Base-by-base conservation (phyloP, 2,888 invertebrate species). In the Caenorhabditis zanzibari region DNA sequence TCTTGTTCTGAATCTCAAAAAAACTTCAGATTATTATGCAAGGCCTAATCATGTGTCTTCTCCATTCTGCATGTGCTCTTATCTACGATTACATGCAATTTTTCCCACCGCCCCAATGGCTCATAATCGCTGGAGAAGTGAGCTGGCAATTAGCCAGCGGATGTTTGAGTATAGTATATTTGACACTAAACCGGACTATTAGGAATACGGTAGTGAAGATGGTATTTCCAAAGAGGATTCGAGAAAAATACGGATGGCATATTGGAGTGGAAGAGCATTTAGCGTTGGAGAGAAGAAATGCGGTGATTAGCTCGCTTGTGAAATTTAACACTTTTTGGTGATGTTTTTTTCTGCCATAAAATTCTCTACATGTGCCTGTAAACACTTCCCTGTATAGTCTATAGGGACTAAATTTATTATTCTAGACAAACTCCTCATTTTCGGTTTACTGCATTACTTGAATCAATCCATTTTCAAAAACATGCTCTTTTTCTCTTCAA, bases 251-350 rank as follows among this genome's bases (percentile, higher is more conserved):
- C 14, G 61, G 41, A 24, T 61, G 32, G 38, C 41, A 61, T 41
- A 61, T 61, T 24, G 61, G 61, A 2, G 61, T 41, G 3, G 61
- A 61, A 12, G 61, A 61, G 61, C 61, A 61, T 16, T 38, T 61
- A 14, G 61, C 35, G 9, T 9, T 41, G 19, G 61, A 61, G 61
- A n/a, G 19, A 12, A 38, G 38, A 38, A 38, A 38, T 12, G 38
- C 38, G 2, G 38, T 38, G 38, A 5, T 58, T n/a, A 32, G 28
- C 32, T 38, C 12, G 19, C n/a, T 35, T 19, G 59, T 59, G 5
- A 63, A 63, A 26, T 44, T 52, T 26, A 19, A 72, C 41, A 69
- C 35, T 44, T 35, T 38, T 35, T 59, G 38, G 38, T 38, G 38
- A 38, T 6, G 5, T 38, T 38, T 12, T 6, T 6, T 10, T 12